Base-by-base conservation (phyloP, 1,140 invertebrate genomes). In the Drosophila eugracilis region DNA sequence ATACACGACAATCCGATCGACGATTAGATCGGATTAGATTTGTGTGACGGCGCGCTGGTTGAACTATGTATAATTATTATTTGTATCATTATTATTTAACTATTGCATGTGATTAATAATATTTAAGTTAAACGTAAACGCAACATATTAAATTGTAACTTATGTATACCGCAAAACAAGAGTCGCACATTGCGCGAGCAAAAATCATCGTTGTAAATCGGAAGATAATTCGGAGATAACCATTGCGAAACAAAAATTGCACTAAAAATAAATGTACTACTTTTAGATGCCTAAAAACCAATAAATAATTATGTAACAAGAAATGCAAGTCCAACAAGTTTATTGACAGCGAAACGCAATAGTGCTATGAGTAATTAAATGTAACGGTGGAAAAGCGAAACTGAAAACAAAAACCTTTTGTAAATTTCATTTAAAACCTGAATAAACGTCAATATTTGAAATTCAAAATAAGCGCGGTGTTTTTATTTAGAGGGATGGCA, bases 91-190 rank as follows among this genome's bases (percentile, higher is more conserved):
- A 88, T 86, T 89, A 88, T 88, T 88, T 88, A 88, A 88, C 83
- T 88, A 89, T 88, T 88, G 83, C 83, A 88, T 88, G 83, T 88
- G 83, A 88, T 88, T 88, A 88, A 88, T 88, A 88, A 88, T 88
- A 88, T 88, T 83, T 88, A 88, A 88, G 83, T 88, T 88, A 88
- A 83, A 78, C 78, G 70, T 83, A 88, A 88, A 88, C 60, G 70
- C 75, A 89, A 78, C 83, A 88, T 88, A 88, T 88, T 83, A 69
- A 75, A 88, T 77, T 75, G 83, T 88, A 88, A 88, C 83, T 88
- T 88, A 88, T 88, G 83, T 88, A 88, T 88, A 88, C 83, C 83
- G 69, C 75, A 75, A 65, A 39, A 63, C 32, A 53, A 60, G 39
- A n/a, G n/a, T n/a, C n/a, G 34, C 55, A 39, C 47, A 60, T 22